A percentile compares a stretch with the other conserved stretches of the same genome.
These are phyloP conservation scores for Diarsia mendica DNA, from an alignment of 2,888 invertebrate species.

Conservation along the genomic window DNA sequence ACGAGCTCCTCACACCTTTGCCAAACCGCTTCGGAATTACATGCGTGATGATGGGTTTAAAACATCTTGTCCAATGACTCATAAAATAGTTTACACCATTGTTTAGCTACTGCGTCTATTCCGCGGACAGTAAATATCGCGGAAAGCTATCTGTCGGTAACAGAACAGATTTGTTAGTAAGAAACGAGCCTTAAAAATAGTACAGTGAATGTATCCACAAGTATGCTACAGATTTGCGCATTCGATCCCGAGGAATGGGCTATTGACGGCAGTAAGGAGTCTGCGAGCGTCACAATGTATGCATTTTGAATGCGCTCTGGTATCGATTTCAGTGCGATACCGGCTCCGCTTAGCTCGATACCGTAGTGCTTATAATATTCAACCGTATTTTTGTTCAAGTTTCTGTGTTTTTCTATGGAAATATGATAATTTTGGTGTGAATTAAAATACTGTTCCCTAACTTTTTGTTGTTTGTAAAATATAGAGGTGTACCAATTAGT, in stretches of 20 bases:
- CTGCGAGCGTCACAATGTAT: slow-evolving; percentile 32
- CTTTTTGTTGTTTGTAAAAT: too few species aligned
- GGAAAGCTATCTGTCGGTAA: neutral
- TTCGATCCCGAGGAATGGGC: slow-evolving; percentile 19
- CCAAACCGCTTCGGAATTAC: too few species aligned
- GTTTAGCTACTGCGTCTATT: neutral
- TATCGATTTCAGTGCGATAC: slow-evolving; percentile 20
- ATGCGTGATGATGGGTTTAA: too few species aligned
- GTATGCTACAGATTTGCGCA: slow-evolving; percentile 29
- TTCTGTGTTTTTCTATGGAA: neutral
- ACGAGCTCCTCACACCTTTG: too few species aligned
- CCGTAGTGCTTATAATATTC: slow-evolving; percentile 2
- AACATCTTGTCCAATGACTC: too few species aligned
- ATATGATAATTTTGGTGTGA: neutral
- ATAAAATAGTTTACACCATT: too few species aligned
- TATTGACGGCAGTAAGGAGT: slow-evolving; percentile 25
- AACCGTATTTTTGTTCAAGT: neutral
- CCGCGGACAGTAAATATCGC: neutral
- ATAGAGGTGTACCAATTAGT: neutral
- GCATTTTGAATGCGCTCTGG: slow-evolving; percentile 15
- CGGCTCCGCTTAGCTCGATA: slow-evolving; percentile 5
- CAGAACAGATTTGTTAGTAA: neutral
- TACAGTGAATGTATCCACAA: slow-evolving; percentile 5
- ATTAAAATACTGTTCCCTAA: neutral
- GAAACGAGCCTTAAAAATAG: neutral